These are phyloP conservation scores for Pterois miles DNA, from an alignment of 2,797 vertebrate genomes.

Conservation along the genomic window DNA sequence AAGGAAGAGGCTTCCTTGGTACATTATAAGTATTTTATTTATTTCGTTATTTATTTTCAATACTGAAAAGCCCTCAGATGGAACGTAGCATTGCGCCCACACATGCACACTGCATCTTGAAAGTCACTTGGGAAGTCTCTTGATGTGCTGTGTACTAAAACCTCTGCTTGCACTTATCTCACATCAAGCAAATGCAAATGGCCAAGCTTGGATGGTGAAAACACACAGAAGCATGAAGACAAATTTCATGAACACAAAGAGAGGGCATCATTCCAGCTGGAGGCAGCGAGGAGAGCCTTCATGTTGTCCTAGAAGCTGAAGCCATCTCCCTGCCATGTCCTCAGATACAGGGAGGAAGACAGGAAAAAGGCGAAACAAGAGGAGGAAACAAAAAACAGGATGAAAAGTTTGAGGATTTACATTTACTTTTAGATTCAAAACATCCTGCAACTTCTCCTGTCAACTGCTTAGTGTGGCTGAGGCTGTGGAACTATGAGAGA, in stretches of 20 bases:
- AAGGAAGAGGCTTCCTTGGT: not conserved
- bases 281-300: slow-evolving; percentile 4
- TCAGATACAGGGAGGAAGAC: slow-evolving; percentile 1
- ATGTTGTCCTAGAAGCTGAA: slow-evolving; percentile 30
- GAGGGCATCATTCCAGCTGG: slow-evolving; percentile 32
- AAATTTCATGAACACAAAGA: slow-evolving; percentile 16
- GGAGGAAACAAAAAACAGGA: not conserved
- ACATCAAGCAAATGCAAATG: slow-evolving; percentile 75
- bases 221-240: slow-evolving; percentile 13
- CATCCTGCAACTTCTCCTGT: not conserved
- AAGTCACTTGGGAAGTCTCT: slow-evolving; percentile 44
- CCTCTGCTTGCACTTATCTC: slow-evolving; percentile 57
- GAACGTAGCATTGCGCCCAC: not conserved
- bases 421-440: slow-evolving; percentile 4
- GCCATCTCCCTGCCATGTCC: slow-evolving; percentile 3
- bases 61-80: slow-evolving; percentile 3
- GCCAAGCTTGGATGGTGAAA: slow-evolving; percentile 38
- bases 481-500: not conserved
- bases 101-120: slow-evolving; percentile 16
- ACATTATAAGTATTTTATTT: no score
- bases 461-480: not conserved
- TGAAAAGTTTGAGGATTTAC: not conserved
- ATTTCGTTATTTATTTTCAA: not conserved
- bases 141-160: slow-evolving; percentile 68
- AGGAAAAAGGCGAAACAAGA: slow-evolving; percentile 9